These are phyloP conservation scores for Cherax quadricarinatus DNA, from an alignment of 1,140 invertebrate genomes.

Conservation along the genomic window DNA sequence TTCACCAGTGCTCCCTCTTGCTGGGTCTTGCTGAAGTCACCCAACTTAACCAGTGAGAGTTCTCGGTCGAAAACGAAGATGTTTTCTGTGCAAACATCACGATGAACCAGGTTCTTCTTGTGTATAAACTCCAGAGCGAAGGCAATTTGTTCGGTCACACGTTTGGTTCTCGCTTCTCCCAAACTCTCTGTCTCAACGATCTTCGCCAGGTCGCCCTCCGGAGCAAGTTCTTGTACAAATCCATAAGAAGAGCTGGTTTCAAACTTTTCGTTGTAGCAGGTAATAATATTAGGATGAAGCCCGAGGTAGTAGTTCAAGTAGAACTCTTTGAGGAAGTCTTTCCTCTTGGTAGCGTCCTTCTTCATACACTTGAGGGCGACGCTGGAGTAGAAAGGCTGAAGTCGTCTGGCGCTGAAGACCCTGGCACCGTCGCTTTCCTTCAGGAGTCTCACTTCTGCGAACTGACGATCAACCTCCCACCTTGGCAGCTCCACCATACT, in stretches of 20 bases:
- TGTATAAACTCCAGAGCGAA: constrained; percentile 96
- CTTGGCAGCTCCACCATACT: constrained; percentile 61
- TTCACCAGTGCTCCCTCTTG: constrained; percentile 83
- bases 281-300: constrained; percentile 90
- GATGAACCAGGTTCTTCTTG: constrained; percentile 91
- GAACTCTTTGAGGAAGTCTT: constrained; percentile 94
- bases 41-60: constrained; percentile 94
- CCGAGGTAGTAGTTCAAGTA: constrained; percentile 90
- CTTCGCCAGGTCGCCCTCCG: constrained; percentile 90
- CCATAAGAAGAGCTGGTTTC: constrained; percentile 91
- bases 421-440: not conserved
- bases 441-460: not conserved
- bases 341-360: constrained; percentile 74
- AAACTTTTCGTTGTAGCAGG: constrained; percentile 93
- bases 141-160: constrained; percentile 86
- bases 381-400: not conserved
- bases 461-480: constrained; percentile 50
- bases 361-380: constrained; percentile 65
- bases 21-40: constrained; percentile 92
- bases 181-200: constrained; percentile 91
- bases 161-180: constrained; percentile 87
- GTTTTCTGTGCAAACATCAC: constrained; percentile 92
- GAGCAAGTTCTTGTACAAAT: constrained; percentile 94
- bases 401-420: not conserved
- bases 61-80: constrained; percentile 89